Base-by-base conservation (phyloP, 1,140 invertebrate genomes). In the Drosophila bocqueti region DNA sequence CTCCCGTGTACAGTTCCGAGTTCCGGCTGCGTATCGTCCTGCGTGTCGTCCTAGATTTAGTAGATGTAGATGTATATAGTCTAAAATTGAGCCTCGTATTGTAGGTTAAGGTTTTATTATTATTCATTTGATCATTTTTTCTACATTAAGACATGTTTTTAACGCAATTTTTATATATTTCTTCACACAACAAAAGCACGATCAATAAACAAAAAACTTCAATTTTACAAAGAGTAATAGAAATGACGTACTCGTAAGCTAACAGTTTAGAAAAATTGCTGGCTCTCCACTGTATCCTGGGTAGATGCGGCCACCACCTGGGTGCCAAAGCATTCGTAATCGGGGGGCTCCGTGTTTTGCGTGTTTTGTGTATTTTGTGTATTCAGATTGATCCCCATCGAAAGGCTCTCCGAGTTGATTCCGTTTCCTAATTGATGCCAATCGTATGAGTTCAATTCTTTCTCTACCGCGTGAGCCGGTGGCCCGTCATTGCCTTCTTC, bases 141-240 rank as follows among this genome's bases (percentile, higher is more conserved):
- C 42, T 47, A 38, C 4, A 29, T 8, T 43, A 45, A 63, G 60
- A 16, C 11, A 50, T 24, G 58, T 79, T 84, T 84, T 81, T 81
- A 81, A 82, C 49, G 21, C 61, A 52, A 40, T 80, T 84, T 84
- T 80, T 84, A 84, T 73, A 76, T 47, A 57, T 57, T 57, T 57
- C 54, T 9, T 68, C 60, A 55, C 31, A 54, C 43, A 54, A 45
- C 9, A 29, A 45, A 50, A 42, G 54, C 54, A 57, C 54, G 54
- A 62, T 63, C 11, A 66, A 66, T 66, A 66, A 66, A 66, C n/a
- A 31, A 9, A 21, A 57, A 66, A 63, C 29, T 34, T 55, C 11
- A 24, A 63, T 58, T 64, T 58, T 63, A 58, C n/a, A 54, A 26
- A n/a, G 2, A 49, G 6, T 16, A 49, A 26, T 18, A 43, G 2